phyloP scores from a whole-genome alignment of 2,888 invertebrate species.

The Pachliopta kotzebuea region DNA sequence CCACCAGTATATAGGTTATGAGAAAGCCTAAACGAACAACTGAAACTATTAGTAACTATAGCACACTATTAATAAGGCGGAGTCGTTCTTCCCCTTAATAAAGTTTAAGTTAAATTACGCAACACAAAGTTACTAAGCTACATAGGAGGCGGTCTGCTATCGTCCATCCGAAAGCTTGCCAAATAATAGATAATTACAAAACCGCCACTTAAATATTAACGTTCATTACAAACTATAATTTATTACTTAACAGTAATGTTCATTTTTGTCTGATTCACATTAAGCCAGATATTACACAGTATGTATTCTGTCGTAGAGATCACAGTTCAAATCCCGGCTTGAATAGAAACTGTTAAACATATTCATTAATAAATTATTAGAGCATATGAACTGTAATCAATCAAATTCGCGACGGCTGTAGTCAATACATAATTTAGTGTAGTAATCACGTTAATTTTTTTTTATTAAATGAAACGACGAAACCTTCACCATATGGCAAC shows the following conservation, averaged over 20 bases:
- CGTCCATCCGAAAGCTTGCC: slow-evolving; percentile 13
- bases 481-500: no score
- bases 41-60: no score
- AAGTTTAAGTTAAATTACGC: slow-evolving; percentile 11
- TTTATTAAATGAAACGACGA: no score
- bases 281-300: neutral
- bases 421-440: neutral
- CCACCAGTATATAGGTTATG: no score
- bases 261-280: neutral
- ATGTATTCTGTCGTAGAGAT: neutral
- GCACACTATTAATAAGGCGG: neutral
- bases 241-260: neutral
- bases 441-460: no score
- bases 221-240: neutral
- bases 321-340: neutral
- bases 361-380: neutral
- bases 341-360: neutral
- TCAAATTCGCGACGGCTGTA: neutral
- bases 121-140: slow-evolving; percentile 7
- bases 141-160: slow-evolving; percentile 10
- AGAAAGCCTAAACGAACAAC: no score
- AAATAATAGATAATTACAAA: slow-evolving; percentile 5
- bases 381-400: no score
- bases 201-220: neutral
- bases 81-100: slow-evolving; percentile 14